Conservation (phyloP, 2,113 vertebrate genomes). For the Empidonax alnorum region DNA sequence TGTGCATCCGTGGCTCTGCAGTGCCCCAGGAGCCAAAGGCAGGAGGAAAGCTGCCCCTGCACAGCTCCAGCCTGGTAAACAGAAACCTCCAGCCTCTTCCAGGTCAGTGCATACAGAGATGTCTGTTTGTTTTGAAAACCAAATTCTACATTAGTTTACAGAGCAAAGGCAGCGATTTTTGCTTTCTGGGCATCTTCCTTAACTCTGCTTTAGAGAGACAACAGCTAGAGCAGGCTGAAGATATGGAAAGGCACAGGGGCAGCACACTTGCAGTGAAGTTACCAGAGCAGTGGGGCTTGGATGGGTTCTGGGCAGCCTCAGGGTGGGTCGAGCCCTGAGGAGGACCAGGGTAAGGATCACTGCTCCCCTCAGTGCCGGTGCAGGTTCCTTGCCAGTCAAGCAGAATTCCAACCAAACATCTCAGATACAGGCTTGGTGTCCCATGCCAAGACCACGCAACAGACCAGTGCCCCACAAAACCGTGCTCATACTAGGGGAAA, state of each 20-base stretch:
- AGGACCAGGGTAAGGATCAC: not conserved
- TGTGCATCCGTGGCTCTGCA: accelerated
- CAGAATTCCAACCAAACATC: not conserved
- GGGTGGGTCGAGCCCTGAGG: accelerated
- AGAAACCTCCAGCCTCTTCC: not conserved
- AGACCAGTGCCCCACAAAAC: not conserved
- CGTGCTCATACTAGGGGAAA: not conserved
- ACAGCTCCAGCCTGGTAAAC: not conserved
- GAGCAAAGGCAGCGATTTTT: not conserved
- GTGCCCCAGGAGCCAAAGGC: not conserved
- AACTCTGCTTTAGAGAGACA: not conserved
- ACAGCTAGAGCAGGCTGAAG: not conserved
- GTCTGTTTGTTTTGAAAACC: not conserved
- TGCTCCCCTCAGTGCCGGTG: not conserved
- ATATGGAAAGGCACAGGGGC: not conserved
- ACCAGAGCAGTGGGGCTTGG: not conserved
- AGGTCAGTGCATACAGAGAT: not conserved
- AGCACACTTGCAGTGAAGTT: not conserved
- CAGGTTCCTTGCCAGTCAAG: not conserved
- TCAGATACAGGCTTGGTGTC: not conserved
- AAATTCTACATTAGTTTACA: not conserved
- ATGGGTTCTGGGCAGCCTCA: not conserved
- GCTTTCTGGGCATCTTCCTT: not conserved
- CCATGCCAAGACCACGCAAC: not conserved
- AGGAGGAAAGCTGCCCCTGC: not conserved